These are phyloP conservation scores for Prionchulus punctatus DNA, from an alignment of 2,888 invertebrate genomes.

Conservation along the genomic window DNA sequence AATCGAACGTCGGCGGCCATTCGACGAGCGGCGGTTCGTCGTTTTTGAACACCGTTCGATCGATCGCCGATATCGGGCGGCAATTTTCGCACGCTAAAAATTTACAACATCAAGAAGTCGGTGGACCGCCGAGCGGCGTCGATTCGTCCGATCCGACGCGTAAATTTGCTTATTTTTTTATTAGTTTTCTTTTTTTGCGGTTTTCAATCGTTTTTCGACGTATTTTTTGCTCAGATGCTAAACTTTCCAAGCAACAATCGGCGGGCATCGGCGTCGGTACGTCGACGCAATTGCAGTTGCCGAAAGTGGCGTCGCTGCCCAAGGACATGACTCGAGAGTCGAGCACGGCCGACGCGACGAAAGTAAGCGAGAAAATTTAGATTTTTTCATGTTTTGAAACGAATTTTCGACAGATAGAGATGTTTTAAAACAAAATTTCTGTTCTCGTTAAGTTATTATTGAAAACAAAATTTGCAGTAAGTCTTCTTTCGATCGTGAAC, in stretches of 20 bases:
- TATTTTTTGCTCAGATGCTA: too few relatives aligned
- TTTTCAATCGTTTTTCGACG: too few relatives aligned
- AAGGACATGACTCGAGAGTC: conserved; percentile 23
- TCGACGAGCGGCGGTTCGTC: conserved; percentile 24
- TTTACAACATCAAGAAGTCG: conserved; percentile 17
- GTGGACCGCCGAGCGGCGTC: neutral
- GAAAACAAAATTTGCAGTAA: too few relatives aligned
- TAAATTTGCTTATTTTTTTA: too few relatives aligned
- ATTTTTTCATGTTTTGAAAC: too few relatives aligned
- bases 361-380: neutral
- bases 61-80: conserved; percentile 83
- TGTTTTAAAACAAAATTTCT: too few relatives aligned
- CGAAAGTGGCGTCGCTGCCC: conserved; percentile 25
- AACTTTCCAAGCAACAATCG: too few relatives aligned
- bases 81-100: conserved; percentile 88
- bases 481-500: too few relatives aligned
- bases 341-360: neutral
- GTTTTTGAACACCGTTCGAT: conserved; percentile 69
- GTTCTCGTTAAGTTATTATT: too few relatives aligned
- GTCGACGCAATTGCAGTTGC: conserved; percentile 17
- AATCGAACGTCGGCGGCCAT: neutral
- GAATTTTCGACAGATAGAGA: too few relatives aligned
- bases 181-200: too few relatives aligned
- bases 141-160: neutral
- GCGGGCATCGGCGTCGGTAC: too few relatives aligned